Percentiles rank a stretch among this genome's conserved stretches.
Conservation (phyloP, 2,797 vertebrate genomes). For the Hoplostethus mediterraneus region DNA sequence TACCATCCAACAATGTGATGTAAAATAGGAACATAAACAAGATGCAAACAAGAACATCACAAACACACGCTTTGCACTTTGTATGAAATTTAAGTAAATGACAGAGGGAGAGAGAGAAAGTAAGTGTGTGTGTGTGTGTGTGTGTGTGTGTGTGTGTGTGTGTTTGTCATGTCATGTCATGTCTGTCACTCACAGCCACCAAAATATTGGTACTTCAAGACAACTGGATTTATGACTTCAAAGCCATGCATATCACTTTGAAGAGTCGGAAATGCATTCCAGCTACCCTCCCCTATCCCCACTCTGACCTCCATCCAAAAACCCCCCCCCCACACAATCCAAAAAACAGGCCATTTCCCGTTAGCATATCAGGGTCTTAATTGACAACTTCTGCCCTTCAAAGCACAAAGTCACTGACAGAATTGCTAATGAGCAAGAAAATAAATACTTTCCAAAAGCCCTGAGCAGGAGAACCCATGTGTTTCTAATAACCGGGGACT, state of each 20-base stretch:
- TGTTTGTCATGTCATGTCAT: conserved; percentile 13
- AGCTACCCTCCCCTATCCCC: conserved; percentile 50
- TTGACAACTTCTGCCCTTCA: conserved; percentile 79
- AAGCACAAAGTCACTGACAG: conserved; percentile 69
- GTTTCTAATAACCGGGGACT: conserved; percentile 66
- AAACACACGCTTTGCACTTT: background rate
- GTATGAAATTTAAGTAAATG: background rate
- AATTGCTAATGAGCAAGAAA: conserved; percentile 72
- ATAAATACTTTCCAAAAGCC: conserved; percentile 42
- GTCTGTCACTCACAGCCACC: conserved; percentile 57
- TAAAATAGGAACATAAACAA: conserved; percentile 20
- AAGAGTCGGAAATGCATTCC: conserved; percentile 77
- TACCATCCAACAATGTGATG: conserved; percentile 26
- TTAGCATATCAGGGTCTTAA: conserved; percentile 75
- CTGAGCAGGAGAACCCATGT: conserved; percentile 54
- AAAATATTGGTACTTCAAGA: conserved; percentile 72
- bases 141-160: background rate
- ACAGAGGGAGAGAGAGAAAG: background rate
- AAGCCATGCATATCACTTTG: conserved; percentile 85
- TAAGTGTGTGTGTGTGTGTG: too few relatives aligned
- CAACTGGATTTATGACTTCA: conserved; percentile 85
- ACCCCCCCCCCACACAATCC: conserved; percentile 19
- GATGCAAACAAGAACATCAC: background rate
- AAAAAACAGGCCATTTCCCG: conserved; percentile 73
- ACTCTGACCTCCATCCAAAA: conserved; percentile 70